phyloP scores from a whole-genome alignment of 2,113 vertebrate species.

The Cyanoliseus patagonus region DNA sequence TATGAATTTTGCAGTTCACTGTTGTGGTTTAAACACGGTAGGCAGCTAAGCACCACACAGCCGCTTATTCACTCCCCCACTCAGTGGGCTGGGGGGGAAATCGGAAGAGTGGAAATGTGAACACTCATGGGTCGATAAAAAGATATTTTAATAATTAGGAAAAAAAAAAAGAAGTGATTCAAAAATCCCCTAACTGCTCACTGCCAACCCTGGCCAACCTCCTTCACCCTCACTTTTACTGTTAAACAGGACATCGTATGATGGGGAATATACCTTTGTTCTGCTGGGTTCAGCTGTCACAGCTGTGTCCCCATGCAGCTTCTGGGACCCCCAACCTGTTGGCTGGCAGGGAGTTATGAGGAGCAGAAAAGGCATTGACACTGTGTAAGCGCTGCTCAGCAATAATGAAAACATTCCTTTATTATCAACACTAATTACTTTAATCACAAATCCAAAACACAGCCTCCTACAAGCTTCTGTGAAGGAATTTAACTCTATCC shows the following conservation, averaged over 20 bases:
- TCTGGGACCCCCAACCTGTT: neutral
- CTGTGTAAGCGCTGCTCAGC: neutral
- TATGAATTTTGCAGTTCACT: neutral
- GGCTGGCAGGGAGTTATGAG: rapidly evolving
- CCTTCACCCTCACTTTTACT: neutral
- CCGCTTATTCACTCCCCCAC: rapidly evolving
- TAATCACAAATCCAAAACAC: neutral
- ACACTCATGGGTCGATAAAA: neutral
- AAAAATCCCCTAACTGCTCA: neutral
- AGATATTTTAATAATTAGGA: neutral
- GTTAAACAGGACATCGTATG: neutral
- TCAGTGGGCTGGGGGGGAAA: neutral
- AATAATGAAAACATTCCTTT: neutral
- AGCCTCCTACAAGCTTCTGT: neutral
- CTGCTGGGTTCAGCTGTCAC: neutral
- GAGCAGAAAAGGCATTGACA: neutral
- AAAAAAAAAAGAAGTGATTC: neutral
- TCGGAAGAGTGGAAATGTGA: neutral
- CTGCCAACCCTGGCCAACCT: neutral
- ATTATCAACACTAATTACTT: neutral
- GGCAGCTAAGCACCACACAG: neutral
- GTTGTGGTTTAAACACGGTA: neutral
- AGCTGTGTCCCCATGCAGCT: neutral
- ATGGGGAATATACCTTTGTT: neutral
- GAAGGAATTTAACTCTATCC: neutral